These are phyloP conservation scores for Podilymbus podiceps DNA, from an alignment of 2,113 vertebrate species.

Conservation along the genomic window DNA sequence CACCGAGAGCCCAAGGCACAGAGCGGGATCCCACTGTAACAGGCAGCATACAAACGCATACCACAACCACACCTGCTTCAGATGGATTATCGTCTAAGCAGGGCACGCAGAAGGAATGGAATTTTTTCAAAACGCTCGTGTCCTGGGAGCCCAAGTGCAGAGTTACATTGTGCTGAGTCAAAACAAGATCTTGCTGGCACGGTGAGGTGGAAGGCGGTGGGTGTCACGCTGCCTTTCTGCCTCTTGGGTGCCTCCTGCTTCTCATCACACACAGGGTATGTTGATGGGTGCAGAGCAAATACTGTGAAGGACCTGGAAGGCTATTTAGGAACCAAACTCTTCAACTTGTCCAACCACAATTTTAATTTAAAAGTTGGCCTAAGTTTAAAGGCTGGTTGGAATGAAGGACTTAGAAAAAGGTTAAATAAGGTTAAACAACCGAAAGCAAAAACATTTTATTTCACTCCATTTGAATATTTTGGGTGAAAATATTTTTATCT, in stretches of 20 bases:
- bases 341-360: neutral
- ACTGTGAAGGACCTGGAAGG: neutral
- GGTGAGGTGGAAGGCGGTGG: neutral
- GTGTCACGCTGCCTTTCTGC: fast-evolving
- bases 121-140: neutral
- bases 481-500: neutral
- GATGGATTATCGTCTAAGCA: neutral
- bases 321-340: neutral
- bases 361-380: neutral
- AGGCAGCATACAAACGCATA: fast-evolving
- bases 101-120: neutral
- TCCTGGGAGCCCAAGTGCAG: neutral
- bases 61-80: fast-evolving
- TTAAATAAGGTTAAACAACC: neutral
- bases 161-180: neutral
- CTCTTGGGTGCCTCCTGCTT: neutral
- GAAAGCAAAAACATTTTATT: neutral
- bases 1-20: neutral
- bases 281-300: neutral
- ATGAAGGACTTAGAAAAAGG: neutral
- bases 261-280: fast-evolving
- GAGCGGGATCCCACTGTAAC: neutral
- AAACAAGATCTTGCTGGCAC: neutral
- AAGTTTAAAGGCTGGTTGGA: neutral
- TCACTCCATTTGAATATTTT: neutral